These are phyloP conservation scores for Baccha elongata DNA, from an alignment of 2,888 invertebrate genomes.

Conservation along the genomic window DNA sequence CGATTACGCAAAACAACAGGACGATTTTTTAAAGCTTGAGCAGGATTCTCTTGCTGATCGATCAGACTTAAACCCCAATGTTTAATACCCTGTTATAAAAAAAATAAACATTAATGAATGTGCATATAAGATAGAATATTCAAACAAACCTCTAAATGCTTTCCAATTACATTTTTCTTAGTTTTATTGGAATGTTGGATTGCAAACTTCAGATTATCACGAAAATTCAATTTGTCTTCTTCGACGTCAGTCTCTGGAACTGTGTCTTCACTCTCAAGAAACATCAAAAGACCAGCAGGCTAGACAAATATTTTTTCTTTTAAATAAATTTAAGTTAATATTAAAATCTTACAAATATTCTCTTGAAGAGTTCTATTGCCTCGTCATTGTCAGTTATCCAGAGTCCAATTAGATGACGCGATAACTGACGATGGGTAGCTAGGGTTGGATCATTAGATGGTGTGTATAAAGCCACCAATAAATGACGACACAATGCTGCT, in stretches of 20 bases:
- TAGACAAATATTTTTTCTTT: slow-evolving; percentile 79
- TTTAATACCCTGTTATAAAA: slow-evolving; percentile 79
- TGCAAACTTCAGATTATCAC: slow-evolving; percentile 98
- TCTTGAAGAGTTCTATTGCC: slow-evolving; percentile 91
- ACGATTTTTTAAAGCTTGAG: slow-evolving; percentile 84
- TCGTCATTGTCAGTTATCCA: slow-evolving; percentile 98
- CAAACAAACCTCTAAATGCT: slow-evolving; percentile 87
- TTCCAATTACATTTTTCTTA: slow-evolving; percentile 90
- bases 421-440: slow-evolving; percentile 94
- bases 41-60: slow-evolving; percentile 81
- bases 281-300: slow-evolving; percentile 96
- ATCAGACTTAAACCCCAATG: slow-evolving; percentile 87
- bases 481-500: slow-evolving; percentile 96
- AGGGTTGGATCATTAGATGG: slow-evolving; percentile 90
- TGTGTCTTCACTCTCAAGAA: slow-evolving; percentile 93
- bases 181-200: slow-evolving; percentile 89
- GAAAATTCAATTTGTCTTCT: slow-evolving; percentile 88
- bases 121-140: not conserved
- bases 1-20: slow-evolving; percentile 96
- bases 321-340: not conserved
- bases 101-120: slow-evolving; percentile 40
- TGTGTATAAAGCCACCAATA: slow-evolving; percentile 94
- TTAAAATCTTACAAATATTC: slow-evolving; percentile 90
- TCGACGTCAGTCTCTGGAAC: slow-evolving; percentile 86
- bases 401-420: slow-evolving; percentile 95